Evolutionary conservation across 2,797 vertebrate genomes (phyloP).

Genomic region (Petrocephalus schoutedeni): DNA sequence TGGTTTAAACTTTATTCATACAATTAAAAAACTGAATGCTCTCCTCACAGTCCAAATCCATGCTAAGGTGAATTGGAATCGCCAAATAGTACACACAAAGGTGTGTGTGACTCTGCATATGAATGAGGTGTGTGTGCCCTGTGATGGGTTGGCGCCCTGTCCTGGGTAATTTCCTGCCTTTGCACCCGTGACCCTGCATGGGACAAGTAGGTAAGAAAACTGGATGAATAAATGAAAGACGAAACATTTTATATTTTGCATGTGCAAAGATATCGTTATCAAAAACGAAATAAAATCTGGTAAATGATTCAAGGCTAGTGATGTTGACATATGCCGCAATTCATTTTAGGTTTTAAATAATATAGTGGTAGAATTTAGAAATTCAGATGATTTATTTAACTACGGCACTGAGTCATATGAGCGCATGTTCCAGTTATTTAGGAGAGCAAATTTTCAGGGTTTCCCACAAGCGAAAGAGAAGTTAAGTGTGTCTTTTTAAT

Average conservation of each 20-base stretch:
- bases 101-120: no score
- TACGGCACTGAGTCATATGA: background rate
- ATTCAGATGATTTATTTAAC: conserved; percentile 17
- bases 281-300: conserved; percentile 6
- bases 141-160: background rate
- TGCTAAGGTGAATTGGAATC: no score
- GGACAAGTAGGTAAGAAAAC: background rate
- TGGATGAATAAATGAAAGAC: background rate
- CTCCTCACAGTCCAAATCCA: no score
- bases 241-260: background rate
- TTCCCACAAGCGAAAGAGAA: conserved; percentile 45
- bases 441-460: conserved; percentile 28
- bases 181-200: background rate
- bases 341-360: conserved; percentile 22
- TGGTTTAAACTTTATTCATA: background rate
- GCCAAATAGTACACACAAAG: no score
- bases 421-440: conserved; percentile 5
- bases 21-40: background rate
- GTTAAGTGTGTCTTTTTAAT: conserved; percentile 47
- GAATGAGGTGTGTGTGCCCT: background rate
- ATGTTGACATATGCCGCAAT: background rate
- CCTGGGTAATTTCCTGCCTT: background rate
- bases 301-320: background rate
- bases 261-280: background rate
- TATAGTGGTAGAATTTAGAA: background rate